Base-by-base conservation (phyloP, 2,888 invertebrate genomes). In the Odontomyia ornata region DNA sequence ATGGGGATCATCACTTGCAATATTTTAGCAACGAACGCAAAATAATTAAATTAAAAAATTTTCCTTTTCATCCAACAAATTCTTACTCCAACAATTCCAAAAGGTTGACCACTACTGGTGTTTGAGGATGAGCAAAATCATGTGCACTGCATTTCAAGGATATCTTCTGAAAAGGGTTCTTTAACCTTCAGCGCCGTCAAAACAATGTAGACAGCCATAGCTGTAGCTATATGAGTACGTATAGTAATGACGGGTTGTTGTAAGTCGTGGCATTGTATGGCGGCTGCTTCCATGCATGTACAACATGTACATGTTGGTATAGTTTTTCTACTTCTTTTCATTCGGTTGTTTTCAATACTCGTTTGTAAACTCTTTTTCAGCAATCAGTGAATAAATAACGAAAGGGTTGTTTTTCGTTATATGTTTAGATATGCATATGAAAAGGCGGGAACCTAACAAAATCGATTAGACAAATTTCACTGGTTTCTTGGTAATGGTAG, bases 171-270 rank as follows among this genome's bases (percentile, higher is more conserved):
- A 52, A 76, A 77, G 76, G 77, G 80, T 80, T 80, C 80, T 80
- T 80, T 80, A 80, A 80, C 80, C 80, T 80, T 79, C 77, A 64
- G 72, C 79, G 79, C 80, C 80, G 80, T 80, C 80, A 80, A 80
- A 80, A 80, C 80, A 80, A 79, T 77, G 57, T 56, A 77, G 47
- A 77, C 69, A 64, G 43, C 52, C 15, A 73, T 60, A 43, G 52
- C 56, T 57, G 56, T 64, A 36, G 71, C 25, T 36, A 46, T 73
- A 60, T 73, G 72, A 27, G 46, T 64, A 69, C 60, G 46, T 71
- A 36, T 36, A 67, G 71, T 76, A 69, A 56, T 76, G 71, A 72
- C 73, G 36, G 73, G 65, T 72, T 73, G 57, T 72, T 77, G 57
- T 69, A 67, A 1, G 60, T 36, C 11, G 64, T 25, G 2, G 27